phyloP scores from a whole-genome alignment of 2,113 vertebrate species.

The Erythrocebus patas region DNA sequence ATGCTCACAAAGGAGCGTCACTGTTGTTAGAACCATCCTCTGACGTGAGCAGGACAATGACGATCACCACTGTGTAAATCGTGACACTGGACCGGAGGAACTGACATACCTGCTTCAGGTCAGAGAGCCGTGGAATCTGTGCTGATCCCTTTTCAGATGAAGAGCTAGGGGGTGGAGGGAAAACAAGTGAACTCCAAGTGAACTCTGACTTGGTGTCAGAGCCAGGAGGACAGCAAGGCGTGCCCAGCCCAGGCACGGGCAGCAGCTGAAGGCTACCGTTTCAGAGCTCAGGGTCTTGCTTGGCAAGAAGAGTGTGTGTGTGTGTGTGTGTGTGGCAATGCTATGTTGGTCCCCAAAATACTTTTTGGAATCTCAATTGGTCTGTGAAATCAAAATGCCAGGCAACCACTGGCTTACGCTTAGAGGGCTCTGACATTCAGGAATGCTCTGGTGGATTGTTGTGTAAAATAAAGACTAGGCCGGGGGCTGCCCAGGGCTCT shows the following conservation, averaged over 20 bases:
- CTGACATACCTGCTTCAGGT: neutral
- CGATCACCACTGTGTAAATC: fast-evolving
- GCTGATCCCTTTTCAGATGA: neutral
- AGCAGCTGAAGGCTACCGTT: neutral
- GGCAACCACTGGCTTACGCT: neutral
- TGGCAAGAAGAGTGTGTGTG: neutral
- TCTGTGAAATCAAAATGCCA: neutral
- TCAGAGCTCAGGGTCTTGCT: neutral
- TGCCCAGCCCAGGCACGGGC: neutral
- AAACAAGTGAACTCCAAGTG: fast-evolving
- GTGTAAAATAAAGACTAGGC: neutral
- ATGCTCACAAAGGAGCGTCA: neutral
- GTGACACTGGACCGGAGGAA: fast-evolving
- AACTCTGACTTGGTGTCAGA: neutral
- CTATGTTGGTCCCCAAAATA: neutral
- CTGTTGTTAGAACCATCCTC: neutral
- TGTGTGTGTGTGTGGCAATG: too few species aligned
- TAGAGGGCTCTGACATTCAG: fast-evolving
- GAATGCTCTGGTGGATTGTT: fast-evolving
- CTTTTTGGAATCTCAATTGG: neutral
- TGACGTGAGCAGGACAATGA: neutral
- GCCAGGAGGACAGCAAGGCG: fast-evolving
- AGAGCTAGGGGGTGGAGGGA: neutral
- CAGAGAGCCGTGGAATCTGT: fast-evolving
- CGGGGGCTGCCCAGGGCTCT: too few species aligned